Evolutionary conservation across 2,797 vertebrate species (phyloP).

Genomic region (Sebastes diaconus): DNA sequence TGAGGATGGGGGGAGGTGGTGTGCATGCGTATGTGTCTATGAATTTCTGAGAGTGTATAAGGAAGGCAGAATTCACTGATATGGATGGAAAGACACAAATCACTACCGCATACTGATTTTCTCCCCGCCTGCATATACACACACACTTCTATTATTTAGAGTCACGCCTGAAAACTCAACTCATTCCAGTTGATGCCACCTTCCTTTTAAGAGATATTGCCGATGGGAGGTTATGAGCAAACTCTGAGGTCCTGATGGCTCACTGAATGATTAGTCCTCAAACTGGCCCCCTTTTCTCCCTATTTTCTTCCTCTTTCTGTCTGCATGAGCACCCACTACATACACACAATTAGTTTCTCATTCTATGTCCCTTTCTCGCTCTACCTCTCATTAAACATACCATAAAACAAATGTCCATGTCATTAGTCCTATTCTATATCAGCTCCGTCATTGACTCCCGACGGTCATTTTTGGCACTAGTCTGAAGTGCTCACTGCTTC

Average conservation of each 20-base stretch:
- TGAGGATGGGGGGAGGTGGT: constrained; percentile 36
- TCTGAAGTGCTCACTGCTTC: constrained; percentile 49
- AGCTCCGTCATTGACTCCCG: constrained; percentile 44
- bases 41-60: constrained; percentile 72
- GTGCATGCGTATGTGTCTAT: constrained; percentile 56
- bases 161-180: constrained; percentile 66
- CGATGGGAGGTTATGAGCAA: constrained; percentile 52
- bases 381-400: constrained; percentile 64
- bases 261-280: constrained; percentile 57
- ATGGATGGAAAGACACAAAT: constrained; percentile 76
- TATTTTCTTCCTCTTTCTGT: constrained; percentile 36
- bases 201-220: constrained; percentile 53
- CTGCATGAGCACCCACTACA: constrained; percentile 33
- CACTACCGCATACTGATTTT: constrained; percentile 69
- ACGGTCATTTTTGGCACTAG: constrained; percentile 58
- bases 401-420: constrained; percentile 66
- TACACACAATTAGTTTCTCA: constrained; percentile 51
- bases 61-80: constrained; percentile 68
- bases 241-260: constrained; percentile 55
- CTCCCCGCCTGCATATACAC: constrained; percentile 32
- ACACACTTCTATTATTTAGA: constrained; percentile 68
- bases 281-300: constrained; percentile 17
- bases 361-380: constrained; percentile 37
- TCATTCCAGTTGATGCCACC: constrained; percentile 53
- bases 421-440: constrained; percentile 60